Evolutionary conservation across 1,140 invertebrate genomes (phyloP).

Genomic region (Cydia splendana): DNA sequence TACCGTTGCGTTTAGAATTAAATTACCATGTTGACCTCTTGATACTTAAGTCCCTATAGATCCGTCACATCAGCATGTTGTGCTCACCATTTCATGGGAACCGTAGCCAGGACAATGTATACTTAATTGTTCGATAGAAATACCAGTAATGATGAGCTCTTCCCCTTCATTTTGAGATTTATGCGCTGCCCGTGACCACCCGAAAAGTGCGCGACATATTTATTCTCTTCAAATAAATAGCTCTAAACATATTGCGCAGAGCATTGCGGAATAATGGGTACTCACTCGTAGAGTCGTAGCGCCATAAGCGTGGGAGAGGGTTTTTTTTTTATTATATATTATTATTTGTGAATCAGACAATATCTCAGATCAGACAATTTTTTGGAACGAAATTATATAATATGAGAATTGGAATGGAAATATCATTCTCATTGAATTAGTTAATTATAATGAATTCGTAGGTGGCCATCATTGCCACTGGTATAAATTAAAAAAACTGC

Average conservation of each 20-base stretch:
- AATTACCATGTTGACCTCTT: not conserved
- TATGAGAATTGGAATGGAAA: not conserved
- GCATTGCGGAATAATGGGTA: conserved; percentile 57
- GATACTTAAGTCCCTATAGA: not conserved
- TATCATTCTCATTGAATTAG: no score
- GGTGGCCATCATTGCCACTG: no score
- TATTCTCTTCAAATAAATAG: conserved; percentile 72
- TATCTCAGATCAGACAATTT: not conserved
- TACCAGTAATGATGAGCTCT: conserved; percentile 68
- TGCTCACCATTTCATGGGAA: conserved; percentile 76
- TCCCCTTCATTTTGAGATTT: conserved; percentile 62
- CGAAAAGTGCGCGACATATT: conserved; percentile 66
- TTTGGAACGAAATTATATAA: not conserved
- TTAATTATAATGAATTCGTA: no score
- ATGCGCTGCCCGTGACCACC: conserved; percentile 64
- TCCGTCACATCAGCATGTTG: conserved; percentile 45
- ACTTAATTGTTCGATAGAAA: conserved; percentile 76
- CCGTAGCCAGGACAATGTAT: conserved; percentile 64
- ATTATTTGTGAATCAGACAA: no score
- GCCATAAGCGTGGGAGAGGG: conserved; percentile 61
- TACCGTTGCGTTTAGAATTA: conserved; percentile 6
- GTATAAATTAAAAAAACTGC: not conserved
- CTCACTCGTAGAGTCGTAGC: conserved; percentile 40
- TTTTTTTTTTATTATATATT: conserved; percentile 32
- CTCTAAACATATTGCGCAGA: conserved; percentile 69